These are phyloP conservation scores for Artibeus jamaicensis DNA, from an alignment of 2,797 vertebrate species.

Conservation along the genomic window DNA sequence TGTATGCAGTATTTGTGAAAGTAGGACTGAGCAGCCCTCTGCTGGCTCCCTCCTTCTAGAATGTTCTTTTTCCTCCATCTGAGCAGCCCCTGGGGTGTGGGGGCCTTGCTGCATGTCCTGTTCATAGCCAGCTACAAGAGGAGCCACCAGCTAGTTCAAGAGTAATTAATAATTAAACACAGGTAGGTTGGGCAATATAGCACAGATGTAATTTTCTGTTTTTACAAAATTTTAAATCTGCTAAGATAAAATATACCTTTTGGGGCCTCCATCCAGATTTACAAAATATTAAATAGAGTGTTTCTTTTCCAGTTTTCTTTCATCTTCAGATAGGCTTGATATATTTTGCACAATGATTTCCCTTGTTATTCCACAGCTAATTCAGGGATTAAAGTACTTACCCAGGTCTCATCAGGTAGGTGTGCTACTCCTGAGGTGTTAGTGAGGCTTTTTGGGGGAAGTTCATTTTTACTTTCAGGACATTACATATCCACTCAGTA, in stretches of 20 bases:
- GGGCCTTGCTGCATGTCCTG: not conserved
- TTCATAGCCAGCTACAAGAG: not conserved
- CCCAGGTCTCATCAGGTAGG: not conserved
- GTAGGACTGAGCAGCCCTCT: not conserved
- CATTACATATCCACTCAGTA: not conserved
- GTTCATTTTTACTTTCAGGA: not conserved
- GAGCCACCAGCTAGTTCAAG: not conserved
- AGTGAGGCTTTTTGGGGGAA: not conserved
- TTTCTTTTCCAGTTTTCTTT: not conserved
- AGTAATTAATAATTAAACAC: not conserved
- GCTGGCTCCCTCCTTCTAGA: not conserved
- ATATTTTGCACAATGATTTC: not conserved
- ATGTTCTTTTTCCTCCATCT: not conserved
- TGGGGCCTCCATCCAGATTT: not conserved
- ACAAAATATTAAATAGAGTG: not conserved
- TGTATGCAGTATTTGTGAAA: not conserved
- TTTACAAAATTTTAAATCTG: slow-evolving; percentile 4
- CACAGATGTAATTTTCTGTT: not conserved
- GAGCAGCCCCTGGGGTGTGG: too few relatives aligned
- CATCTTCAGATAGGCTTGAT: not conserved
- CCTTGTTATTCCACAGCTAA: not conserved
- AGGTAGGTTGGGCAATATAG: not conserved
- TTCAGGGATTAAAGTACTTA: not conserved
- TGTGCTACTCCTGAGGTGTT: not conserved
- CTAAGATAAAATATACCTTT: not conserved